Base-by-base conservation (phyloP, 2,113 vertebrate species). In the Pelecanoides urinatrix region DNA sequence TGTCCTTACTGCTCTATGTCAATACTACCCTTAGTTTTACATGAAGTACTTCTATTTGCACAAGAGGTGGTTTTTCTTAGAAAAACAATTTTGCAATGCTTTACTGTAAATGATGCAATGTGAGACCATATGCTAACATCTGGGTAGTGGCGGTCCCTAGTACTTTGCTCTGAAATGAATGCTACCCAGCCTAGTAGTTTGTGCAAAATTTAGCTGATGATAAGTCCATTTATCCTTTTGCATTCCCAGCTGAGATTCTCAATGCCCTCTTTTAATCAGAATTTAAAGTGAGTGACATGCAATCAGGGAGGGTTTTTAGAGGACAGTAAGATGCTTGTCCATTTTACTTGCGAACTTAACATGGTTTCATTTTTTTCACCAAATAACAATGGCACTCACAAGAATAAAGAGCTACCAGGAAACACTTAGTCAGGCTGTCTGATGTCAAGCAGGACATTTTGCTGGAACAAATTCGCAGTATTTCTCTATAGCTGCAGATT, bases 231-330 rank as follows among this genome's bases (percentile, higher is more conserved):
- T 97, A 92, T 87, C 66, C 91, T 91, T 95, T 78, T 94, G 44
- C 65, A 59, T 85, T 97, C 47, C 78, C 85, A 65, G 67, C 75
- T 71, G 92, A 81, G 70, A 75, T 56, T 94, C 88, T 92, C 62
- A 85, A 68, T 97, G 65, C 49, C 13, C 44, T 56, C 66, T 82
- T 88, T 93, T 92, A 96, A 95, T 95, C 96, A 96, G 84, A 89
- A 94, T 92, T 93, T 87, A 76, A 79, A 96, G 90, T 77, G 77
- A 86, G 65, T 56, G 88, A 91, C 65, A 44, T 58, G 93, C 92
- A 97, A 95, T 97, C 97, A 97, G 67, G 66, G 49, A 75, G 17
- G 50, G 52, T 55, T 95, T 96, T 96, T 74, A 95, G 72, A 81
- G 92, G 94, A 87, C 59, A 95, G 68, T 45, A 59, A 88, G 75